phyloP scores from a whole-genome alignment of 2,797 vertebrate genomes.

The Micropoecilia bifurca region DNA sequence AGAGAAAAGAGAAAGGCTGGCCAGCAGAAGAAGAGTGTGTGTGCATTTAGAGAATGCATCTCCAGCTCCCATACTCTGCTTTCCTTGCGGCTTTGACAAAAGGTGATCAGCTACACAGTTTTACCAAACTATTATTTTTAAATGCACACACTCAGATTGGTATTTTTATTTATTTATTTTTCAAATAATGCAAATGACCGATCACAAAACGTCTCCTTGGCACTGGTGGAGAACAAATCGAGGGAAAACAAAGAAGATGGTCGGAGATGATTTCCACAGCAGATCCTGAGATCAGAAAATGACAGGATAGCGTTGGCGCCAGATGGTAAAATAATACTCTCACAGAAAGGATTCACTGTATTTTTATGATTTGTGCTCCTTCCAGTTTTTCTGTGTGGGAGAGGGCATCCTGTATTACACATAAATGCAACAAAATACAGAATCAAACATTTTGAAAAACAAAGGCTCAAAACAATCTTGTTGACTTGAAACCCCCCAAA shows the following conservation, averaged over 20 bases:
- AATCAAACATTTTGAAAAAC: slow-evolving; percentile 6
- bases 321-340: slow-evolving; percentile 41
- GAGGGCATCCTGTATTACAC: not conserved
- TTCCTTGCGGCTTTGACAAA: not conserved
- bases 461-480: not conserved
- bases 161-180: not conserved
- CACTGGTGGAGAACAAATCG: not conserved
- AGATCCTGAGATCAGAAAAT: not conserved
- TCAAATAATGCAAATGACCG: not conserved
- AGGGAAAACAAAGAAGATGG: slow-evolving; percentile 6
- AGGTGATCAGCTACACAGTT: not conserved
- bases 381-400: not conserved
- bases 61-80: not conserved
- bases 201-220: not conserved
- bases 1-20: slow-evolving; percentile 25
- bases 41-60: not conserved
- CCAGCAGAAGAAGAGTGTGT: not conserved
- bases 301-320: slow-evolving; percentile 7
- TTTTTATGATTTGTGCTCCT: slow-evolving; percentile 15
- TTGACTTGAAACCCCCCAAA: not conserved
- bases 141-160: not conserved
- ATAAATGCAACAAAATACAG: slow-evolving; percentile 4
- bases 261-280: slow-evolving; percentile 3
- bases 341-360: slow-evolving; percentile 26
- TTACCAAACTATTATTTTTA: not conserved